Evolutionary conservation across 2,888 invertebrate genomes (phyloP), one percentile per base, ranked within the genome.

Genomic region (Cyrtodaria siliqua): DNA sequence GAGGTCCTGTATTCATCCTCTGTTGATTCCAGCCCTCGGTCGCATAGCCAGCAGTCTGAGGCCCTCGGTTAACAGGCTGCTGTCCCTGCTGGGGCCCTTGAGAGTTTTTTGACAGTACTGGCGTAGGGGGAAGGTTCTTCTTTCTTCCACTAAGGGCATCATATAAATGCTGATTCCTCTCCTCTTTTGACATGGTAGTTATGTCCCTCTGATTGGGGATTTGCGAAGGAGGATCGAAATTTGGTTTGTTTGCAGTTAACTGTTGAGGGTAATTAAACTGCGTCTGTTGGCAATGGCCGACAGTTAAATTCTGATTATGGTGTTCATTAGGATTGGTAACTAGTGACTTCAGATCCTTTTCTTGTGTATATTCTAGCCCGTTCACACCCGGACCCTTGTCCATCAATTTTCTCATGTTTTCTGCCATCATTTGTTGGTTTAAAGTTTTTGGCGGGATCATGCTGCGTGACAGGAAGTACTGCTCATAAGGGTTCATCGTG

Each of bases 401-500:
- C 59, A 84, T 80, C n/a, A 86, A 64, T 62, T 83, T 83, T 53
- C 77, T 71, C 78, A 84, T 76, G 47, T 84, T 80, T 64, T 86
- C 86, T 9, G 75, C 76, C 47, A 85, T 75, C 8, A 76, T 80
- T 24, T 85, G 79, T 27, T 73, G 78, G 52, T 89, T 89, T 67
- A 88, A 71, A 27, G 86, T 83, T 50, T 88, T 87, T n/a, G 89
- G 89, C 27, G 88, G 86, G 38, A 90, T 89, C 88, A 90, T 88
- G 60, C 87, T 88, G 44, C 87, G 86, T 50, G 86, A 88, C 62
- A 89, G 71, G 63, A 90, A 90, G 67, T 89, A 89, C 75, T 89
- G 89, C 16, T 83, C 79, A 62, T 86, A 88, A 0, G 90, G 89
- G 90, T 98, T 98, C 93, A 97, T 95, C 0, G 97, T 97, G 0